Evolutionary conservation across 2,888 invertebrate species (phyloP).

Genomic region (Steromphala cineraria): DNA sequence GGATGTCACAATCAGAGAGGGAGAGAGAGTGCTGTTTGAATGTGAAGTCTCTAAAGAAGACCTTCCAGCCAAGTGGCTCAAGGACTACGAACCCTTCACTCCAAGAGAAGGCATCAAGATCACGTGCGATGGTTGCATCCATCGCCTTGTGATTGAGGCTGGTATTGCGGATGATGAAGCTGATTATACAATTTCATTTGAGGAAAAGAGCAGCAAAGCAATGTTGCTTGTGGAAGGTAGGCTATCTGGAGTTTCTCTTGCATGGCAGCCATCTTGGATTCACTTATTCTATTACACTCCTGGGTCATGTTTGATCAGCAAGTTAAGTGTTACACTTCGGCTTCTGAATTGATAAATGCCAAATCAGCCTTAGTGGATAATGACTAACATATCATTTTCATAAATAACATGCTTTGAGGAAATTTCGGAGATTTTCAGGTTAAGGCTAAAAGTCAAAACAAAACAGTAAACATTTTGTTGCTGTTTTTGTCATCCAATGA

Average conservation of each 20-base stretch:
- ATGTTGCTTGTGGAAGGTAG: slow-evolving; percentile 56
- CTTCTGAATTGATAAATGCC: too few species aligned
- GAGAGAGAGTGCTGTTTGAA: slow-evolving; percentile 84
- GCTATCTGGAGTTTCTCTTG: background rate
- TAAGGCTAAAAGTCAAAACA: too few species aligned
- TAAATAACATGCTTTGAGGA: too few species aligned
- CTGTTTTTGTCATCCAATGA: too few species aligned
- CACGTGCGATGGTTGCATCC: slow-evolving; percentile 83
- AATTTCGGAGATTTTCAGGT: too few species aligned
- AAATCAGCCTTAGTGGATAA: too few species aligned
- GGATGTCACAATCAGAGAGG: slow-evolving; percentile 45
- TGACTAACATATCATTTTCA: too few species aligned
- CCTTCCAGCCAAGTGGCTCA: slow-evolving; percentile 92
- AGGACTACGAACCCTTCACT: slow-evolving; percentile 84
- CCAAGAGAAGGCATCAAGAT: slow-evolving; percentile 88
- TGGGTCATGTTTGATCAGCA: too few species aligned
- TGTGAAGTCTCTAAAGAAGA: slow-evolving; percentile 96
- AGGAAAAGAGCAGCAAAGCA: slow-evolving; percentile 51
- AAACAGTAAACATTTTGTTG: too few species aligned
- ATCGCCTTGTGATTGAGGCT: slow-evolving; percentile 58
- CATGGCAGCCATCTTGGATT: too few species aligned
- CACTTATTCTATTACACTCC: too few species aligned
- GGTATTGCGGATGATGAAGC: slow-evolving; percentile 63
- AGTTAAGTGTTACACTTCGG: too few species aligned
- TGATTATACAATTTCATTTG: slow-evolving; percentile 59